Conservation (phyloP, 2,113 vertebrate genomes). For the Mesocricetus auratus region DNA sequence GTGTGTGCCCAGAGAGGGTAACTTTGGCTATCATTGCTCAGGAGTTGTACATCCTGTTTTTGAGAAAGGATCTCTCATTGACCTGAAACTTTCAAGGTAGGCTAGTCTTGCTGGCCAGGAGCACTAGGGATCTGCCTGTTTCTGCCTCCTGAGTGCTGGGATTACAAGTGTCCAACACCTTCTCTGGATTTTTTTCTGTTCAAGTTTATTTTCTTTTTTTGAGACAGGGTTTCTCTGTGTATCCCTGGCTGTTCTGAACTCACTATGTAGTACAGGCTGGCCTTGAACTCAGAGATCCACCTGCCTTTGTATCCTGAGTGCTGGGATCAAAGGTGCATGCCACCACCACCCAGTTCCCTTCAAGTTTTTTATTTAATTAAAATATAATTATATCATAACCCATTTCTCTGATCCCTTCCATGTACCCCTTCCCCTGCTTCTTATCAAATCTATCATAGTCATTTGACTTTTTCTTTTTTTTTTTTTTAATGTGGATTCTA, state of each 20-base stretch:
- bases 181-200: neutral
- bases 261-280: neutral
- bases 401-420: neutral
- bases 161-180: neutral
- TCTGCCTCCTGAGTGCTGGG: neutral
- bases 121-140: neutral
- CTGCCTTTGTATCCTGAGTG: neutral
- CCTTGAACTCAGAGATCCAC: neutral
- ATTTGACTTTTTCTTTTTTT: neutral
- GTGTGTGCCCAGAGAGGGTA: neutral
- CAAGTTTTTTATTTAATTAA: neutral
- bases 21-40: neutral
- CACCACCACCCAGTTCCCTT: neutral
- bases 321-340: neutral
- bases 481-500: neutral
- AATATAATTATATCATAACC: neutral
- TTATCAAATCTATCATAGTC: neutral
- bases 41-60: neutral
- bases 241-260: neutral
- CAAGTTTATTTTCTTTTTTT: neutral
- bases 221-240: neutral
- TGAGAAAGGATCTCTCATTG: neutral
- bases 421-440: neutral
- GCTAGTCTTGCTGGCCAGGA: neutral
- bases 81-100: neutral